These are phyloP conservation scores for Mohoua ochrocephala DNA, from an alignment of 2,113 vertebrate species.

Conservation along the genomic window DNA sequence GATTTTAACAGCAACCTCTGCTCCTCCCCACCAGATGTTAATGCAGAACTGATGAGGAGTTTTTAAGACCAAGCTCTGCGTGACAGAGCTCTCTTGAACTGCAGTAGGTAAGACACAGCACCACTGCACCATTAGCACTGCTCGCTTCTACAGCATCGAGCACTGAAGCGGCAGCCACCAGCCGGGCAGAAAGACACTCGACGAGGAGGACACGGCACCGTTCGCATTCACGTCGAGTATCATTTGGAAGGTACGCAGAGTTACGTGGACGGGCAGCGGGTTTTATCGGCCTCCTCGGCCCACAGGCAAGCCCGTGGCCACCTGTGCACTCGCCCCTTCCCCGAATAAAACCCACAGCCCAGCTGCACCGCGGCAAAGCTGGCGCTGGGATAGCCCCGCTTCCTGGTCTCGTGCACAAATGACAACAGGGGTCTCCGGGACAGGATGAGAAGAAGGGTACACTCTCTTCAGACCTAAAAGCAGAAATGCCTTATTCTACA, in stretches of 20 bases:
- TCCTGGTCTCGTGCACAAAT: too few relatives aligned
- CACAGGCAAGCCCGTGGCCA: background rate
- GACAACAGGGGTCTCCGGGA: rapidly evolving
- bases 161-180: rapidly evolving
- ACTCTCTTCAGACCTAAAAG: background rate
- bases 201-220: rapidly evolving
- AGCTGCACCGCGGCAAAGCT: rapidly evolving
- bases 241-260: rapidly evolving
- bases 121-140: rapidly evolving
- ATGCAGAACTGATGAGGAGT: background rate
- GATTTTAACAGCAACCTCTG: background rate
- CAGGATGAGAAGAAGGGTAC: background rate
- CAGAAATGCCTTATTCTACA: background rate
- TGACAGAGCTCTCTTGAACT: background rate
- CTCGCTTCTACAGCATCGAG: rapidly evolving
- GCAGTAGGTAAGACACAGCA: background rate
- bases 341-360: background rate
- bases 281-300: too few relatives aligned
- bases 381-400: rapidly evolving
- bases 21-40: background rate
- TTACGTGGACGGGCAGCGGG: background rate
- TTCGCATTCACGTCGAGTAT: rapidly evolving
- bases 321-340: rapidly evolving
- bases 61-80: background rate
- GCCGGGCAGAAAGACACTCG: background rate